Evolutionary conservation across 2,113 vertebrate genomes (phyloP).

Genomic region (Pachypanchax playfairii): DNA sequence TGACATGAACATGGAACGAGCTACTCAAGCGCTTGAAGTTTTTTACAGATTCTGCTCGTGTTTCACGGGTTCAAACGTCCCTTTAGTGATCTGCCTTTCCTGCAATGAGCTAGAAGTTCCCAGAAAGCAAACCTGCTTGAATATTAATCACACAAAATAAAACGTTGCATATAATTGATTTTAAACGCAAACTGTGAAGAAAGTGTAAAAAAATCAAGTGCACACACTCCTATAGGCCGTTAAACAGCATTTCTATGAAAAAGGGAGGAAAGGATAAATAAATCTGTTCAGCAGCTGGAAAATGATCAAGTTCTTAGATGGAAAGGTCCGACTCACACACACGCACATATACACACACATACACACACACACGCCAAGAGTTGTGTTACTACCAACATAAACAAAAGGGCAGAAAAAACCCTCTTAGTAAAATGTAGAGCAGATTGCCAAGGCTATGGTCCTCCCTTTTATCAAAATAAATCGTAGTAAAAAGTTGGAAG

Average conservation of each 20-base stretch:
- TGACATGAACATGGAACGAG: no score
- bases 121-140: background rate
- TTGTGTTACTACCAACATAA: conserved; percentile 52
- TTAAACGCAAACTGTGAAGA: conserved; percentile 7
- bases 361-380: conserved; percentile 20
- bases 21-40: no score
- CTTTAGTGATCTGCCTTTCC: background rate
- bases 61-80: conserved; percentile 3
- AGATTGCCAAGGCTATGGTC: conserved; percentile 65
- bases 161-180: conserved; percentile 19
- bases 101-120: background rate
- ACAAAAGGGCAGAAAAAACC: conserved; percentile 55
- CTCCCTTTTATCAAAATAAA: conserved; percentile 77
- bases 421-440: conserved; percentile 30
- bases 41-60: background rate
- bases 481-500: conserved; percentile 33
- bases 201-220: conserved; percentile 4
- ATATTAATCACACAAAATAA: conserved; percentile 8
- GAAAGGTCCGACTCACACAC: conserved; percentile 31
- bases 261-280: conserved; percentile 64
- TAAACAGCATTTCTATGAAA: conserved; percentile 46
- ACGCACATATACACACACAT: conserved; percentile 27
- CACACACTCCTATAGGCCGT: conserved; percentile 16
- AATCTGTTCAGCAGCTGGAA: conserved; percentile 70
- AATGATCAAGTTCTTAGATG: conserved; percentile 46